phyloP scores from a whole-genome alignment of 2,113 vertebrate genomes.

The Cryptomyrus ogoouensis region DNA sequence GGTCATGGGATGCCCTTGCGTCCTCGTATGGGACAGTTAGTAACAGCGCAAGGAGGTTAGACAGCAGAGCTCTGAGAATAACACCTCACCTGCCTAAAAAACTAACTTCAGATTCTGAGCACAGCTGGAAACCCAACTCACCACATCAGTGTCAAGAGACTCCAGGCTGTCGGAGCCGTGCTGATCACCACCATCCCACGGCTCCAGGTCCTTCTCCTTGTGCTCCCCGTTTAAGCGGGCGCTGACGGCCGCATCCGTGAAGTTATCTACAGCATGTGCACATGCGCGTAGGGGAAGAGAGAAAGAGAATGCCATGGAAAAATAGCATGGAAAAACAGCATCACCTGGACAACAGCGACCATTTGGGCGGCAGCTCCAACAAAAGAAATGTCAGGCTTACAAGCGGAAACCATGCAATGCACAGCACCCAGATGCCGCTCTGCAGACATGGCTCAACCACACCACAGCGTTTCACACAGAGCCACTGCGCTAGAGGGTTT shows the following conservation, averaged over 20 bases:
- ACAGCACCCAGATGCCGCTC: neutral
- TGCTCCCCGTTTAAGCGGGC: conserved; percentile 91
- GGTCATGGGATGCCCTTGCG: neutral
- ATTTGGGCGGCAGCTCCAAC: neutral
- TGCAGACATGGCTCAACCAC: neutral
- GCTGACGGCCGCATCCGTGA: conserved; percentile 87
- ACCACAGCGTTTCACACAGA: neutral
- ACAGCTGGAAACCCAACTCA: conserved; percentile 37
- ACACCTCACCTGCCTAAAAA: neutral
- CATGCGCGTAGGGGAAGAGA: neutral
- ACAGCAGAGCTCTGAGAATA: neutral
- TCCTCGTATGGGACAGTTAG: neutral
- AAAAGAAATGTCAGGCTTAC: neutral
- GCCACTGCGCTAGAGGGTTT: neutral
- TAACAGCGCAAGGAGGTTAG: neutral
- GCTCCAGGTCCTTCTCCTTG: conserved; percentile 95
- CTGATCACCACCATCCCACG: conserved; percentile 90
- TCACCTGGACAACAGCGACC: neutral
- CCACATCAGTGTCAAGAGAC: conserved; percentile 89
- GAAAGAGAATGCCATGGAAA: neutral
- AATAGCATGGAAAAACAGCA: neutral
- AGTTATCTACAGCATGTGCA: conserved; percentile 74
- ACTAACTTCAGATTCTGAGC: neutral
- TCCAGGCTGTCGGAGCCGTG: conserved; percentile 78
- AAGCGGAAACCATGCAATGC: conserved; percentile 11